Percentiles rank a stretch among this genome's conserved stretches.
These are phyloP conservation scores for Drosophila algonquin DNA, from an alignment of 2,888 invertebrate genomes.

Conservation along the genomic window DNA sequence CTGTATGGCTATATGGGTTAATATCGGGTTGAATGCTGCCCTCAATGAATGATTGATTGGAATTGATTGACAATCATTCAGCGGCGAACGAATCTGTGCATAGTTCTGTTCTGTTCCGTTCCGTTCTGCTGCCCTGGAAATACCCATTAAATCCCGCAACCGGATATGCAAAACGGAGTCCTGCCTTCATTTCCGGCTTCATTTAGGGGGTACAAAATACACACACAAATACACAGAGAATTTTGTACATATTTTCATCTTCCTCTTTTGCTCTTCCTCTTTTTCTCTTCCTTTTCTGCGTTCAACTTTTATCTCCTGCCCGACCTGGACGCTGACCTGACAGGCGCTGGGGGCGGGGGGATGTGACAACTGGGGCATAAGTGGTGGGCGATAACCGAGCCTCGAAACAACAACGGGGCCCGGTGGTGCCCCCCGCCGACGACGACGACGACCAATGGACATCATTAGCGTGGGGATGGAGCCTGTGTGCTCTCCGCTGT, in stretches of 20 bases:
- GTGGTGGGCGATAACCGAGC: constrained; percentile 56
- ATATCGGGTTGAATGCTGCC: too few relatives aligned
- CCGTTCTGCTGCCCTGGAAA: too few relatives aligned
- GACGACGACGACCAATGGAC: constrained; percentile 10
- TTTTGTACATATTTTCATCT: background rate
- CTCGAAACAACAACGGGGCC: constrained; percentile 37
- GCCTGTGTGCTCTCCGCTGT: background rate
- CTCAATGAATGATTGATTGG: too few relatives aligned
- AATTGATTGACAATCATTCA: too few relatives aligned
- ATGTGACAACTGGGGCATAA: constrained; percentile 28
- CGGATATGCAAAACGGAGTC: background rate
- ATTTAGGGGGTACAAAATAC: background rate
- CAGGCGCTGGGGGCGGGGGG: too few relatives aligned
- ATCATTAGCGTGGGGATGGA: constrained; percentile 15
- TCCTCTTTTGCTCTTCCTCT: too few relatives aligned
- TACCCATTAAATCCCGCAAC: too few relatives aligned
- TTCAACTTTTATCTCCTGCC: background rate
- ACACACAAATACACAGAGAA: background rate
- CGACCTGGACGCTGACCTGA: background rate
- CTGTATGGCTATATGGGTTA: too few relatives aligned
- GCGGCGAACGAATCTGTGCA: too few relatives aligned
- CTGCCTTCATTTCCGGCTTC: background rate
- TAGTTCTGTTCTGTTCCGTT: too few relatives aligned
- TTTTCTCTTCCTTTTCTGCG: too few relatives aligned
- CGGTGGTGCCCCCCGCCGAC: too few relatives aligned